Percentiles rank a stretch among this genome's conserved stretches.
Evolutionary conservation across 2,113 vertebrate genomes (phyloP).

Genomic region (Paradoxurus hermaphroditus): DNA sequence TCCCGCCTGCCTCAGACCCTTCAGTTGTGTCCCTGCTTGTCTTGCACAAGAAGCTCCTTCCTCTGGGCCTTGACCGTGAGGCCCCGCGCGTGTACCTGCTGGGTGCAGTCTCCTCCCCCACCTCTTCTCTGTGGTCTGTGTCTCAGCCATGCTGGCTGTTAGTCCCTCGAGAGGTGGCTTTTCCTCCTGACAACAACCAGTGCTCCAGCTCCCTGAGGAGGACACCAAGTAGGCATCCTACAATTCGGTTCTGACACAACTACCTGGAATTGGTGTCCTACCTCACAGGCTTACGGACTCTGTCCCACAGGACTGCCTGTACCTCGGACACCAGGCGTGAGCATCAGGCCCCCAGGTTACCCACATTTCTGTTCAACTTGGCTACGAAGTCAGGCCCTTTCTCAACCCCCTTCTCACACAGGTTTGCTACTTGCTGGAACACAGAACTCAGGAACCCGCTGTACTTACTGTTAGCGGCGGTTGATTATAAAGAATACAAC

Average conservation of each 20-base stretch:
- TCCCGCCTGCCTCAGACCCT: neutral
- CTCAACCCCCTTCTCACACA: neutral
- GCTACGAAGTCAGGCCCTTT: neutral
- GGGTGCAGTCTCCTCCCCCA: neutral
- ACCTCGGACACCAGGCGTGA: neutral
- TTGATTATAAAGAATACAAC: neutral
- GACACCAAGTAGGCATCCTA: neutral
- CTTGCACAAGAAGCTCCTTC: neutral
- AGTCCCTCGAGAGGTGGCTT: neutral
- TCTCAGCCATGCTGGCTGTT: neutral
- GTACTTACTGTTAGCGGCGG: neutral
- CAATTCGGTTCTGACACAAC: neutral
- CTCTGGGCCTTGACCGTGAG: neutral
- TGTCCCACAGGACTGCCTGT: neutral
- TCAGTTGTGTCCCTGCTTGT: neutral
- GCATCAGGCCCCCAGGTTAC: neutral
- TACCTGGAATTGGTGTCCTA: neutral
- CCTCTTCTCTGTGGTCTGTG: neutral
- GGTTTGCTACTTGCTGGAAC: neutral
- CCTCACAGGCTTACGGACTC: neutral
- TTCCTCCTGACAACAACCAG: neutral
- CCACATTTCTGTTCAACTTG: neutral
- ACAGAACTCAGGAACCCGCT: neutral
- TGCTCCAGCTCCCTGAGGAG: neutral
- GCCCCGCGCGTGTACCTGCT: neutral